Evolutionary conservation across 64 coral and sea anemone species (phyloP), one percentile per base, ranked within the genome.

Genomic region (Exaiptasia diaphana): DNA sequence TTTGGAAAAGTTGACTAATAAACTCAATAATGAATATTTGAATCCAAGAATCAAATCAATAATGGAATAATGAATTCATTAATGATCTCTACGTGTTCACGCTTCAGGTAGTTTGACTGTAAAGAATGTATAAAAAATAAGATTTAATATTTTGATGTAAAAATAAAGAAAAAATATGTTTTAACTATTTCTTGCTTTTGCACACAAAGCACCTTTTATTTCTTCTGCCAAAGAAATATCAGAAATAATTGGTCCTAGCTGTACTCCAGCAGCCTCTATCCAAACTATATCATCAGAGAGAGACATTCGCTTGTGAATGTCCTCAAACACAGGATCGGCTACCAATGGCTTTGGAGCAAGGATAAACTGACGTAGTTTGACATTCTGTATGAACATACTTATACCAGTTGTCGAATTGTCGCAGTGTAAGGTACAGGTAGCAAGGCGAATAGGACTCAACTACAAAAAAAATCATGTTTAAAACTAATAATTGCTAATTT

Each of bases 281-380:
- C 95, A 99, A 0, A 77, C 45, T 0, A 87, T 57, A 34, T 93
- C 90, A 52, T 95, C 91, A 43, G 76, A 83, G 39, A 95, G 32
- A 18, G 91, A 95, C 34, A 88, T 60, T 13, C 86, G 79, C 22
- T 88, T 88, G 67, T 88, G 86, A n/a, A 61, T 80, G 14, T 89
- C 87, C 26, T 50, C 64, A 17, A 95, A 64, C 34, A 90, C 80
- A 20, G 78, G 41, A 9, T 84, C 80, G 27, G 63, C 42, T 11
- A 63, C 41, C 40, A 75, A 61, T 1, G 86, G 86, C 40, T 64
- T 78, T 2, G 86, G 91, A 54, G 91, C 74, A 21, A 91, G 82
- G 30, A 99, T 68, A 60, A 93, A 99, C 33, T 99, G 95, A 37
- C 85, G 73, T n/a, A 99, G 12, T 55, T 99, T 92, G 58, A 93